Evolutionary conservation across 2,797 vertebrate genomes (phyloP).

Genomic region (Picus viridis): DNA sequence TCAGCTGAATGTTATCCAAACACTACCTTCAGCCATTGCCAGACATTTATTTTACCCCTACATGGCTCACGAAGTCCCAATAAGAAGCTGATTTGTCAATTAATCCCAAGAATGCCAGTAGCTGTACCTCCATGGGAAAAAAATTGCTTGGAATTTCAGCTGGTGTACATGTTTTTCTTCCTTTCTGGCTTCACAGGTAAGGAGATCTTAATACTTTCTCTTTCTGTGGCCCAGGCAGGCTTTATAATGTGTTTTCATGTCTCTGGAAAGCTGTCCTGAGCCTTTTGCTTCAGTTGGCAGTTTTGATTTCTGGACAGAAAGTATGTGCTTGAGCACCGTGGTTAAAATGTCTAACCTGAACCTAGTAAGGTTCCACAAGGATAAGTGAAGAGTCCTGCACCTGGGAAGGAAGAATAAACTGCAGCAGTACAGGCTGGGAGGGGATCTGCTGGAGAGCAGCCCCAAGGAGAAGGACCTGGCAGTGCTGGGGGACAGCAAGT

Average conservation of each 20-base stretch:
- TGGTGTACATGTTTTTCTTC: neutral
- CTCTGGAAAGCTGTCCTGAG: neutral
- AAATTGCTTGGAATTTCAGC: neutral
- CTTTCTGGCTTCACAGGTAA: neutral
- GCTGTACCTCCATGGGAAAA: neutral
- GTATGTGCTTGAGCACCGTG: neutral
- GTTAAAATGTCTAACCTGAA: neutral
- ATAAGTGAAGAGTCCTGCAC: too few species aligned
- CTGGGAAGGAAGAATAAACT: too few species aligned
- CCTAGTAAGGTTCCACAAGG: too few species aligned
- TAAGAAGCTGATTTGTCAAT: neutral
- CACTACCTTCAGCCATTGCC: neutral
- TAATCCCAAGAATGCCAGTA: neutral
- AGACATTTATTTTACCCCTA: neutral
- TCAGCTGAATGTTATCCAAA: neutral
- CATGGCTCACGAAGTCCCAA: neutral
- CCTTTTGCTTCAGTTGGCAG: rapidly evolving
- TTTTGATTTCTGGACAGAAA: neutral
- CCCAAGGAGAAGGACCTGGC: too few species aligned
- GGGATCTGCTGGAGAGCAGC: too few species aligned
- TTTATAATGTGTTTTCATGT: neutral
- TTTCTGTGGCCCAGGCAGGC: neutral
- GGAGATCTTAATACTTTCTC: neutral
- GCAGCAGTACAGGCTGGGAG: too few species aligned
- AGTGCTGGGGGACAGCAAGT: too few species aligned